Conservation (phyloP, 2,113 vertebrate genomes). For the Panthera uncia region DNA sequence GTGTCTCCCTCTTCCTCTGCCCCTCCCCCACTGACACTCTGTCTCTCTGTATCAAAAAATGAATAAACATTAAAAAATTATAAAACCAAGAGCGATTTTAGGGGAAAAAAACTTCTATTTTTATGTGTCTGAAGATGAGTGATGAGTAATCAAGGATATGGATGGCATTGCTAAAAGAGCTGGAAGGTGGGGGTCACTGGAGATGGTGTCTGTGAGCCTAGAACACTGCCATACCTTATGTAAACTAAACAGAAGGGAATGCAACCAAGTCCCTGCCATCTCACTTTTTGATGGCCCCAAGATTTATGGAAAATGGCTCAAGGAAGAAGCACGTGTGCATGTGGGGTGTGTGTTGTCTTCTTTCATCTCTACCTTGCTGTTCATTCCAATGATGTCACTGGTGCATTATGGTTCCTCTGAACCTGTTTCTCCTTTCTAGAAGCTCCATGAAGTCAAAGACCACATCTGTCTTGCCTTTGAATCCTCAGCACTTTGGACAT, state of each 20-base stretch:
- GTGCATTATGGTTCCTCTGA: not conserved
- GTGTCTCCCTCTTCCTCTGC: too few relatives aligned
- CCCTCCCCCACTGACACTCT: too few relatives aligned
- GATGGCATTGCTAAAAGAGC: not conserved
- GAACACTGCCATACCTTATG: not conserved
- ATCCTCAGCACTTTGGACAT: not conserved
- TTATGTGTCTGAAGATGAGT: constrained; percentile 31
- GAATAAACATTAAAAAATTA: not conserved
- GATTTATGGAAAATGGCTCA: not conserved
- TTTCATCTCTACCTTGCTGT: not conserved
- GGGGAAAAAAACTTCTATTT: not conserved
- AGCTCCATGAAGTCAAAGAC: not conserved
- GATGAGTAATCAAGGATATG: constrained; percentile 26
- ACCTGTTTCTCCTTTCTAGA: not conserved
- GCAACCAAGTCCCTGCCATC: not conserved
- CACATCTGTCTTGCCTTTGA: not conserved
- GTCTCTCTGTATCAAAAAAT: too few relatives aligned
- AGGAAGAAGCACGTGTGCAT: not conserved
- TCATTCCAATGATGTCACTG: not conserved
- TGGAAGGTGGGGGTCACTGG: not conserved
- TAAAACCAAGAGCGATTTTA: constrained; percentile 47
- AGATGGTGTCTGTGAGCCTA: not conserved
- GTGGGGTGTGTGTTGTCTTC: not conserved
- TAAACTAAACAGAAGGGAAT: not conserved
- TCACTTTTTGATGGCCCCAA: not conserved